Evolutionary conservation across 2,888 invertebrate species (phyloP).

Genomic region (Tanytarsus gracilentus): DNA sequence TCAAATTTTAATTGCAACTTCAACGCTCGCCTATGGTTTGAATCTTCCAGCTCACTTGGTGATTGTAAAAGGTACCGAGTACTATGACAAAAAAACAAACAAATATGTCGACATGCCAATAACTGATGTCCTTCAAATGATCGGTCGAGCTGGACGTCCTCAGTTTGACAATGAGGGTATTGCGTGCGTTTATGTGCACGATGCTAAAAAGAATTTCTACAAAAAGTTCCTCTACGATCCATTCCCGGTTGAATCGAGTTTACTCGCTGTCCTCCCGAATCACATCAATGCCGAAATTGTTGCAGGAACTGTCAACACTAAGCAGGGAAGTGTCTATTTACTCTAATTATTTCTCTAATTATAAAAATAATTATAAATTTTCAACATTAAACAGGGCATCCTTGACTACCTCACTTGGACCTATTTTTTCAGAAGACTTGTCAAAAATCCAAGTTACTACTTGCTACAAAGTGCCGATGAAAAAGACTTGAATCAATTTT

Average conservation of each 20-base stretch:
- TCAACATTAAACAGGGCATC: too few species aligned
- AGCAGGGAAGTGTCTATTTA: too few species aligned
- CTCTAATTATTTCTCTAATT: too few species aligned
- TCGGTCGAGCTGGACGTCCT: conserved; percentile 96
- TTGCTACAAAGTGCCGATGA: conserved; percentile 64
- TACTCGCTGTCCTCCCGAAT: conserved; percentile 84
- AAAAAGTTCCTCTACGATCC: conserved; percentile 98
- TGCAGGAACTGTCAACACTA: conserved; percentile 87
- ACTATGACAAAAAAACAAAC: conserved; percentile 92
- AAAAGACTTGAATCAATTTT: conserved; percentile 59
- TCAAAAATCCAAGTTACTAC: conserved; percentile 90
- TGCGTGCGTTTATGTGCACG: conserved; percentile 84
- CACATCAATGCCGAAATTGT: conserved; percentile 97
- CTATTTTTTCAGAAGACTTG: conserved; percentile 85
- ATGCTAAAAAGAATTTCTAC: conserved; percentile 97
- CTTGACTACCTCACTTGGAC: conserved; percentile 98
- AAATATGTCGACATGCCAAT: conserved; percentile 99
- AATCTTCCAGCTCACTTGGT: conserved; percentile 98
- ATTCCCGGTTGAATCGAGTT: conserved; percentile 95
- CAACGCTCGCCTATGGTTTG: conserved; percentile 98
- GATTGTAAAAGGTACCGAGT: conserved; percentile 98
- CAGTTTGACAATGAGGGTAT: conserved; percentile 92
- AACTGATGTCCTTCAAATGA: conserved; percentile 99
- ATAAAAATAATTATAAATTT: too few species aligned
- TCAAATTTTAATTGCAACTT: conserved; percentile 92